Evolutionary conservation across 2,113 vertebrate genomes (phyloP), one percentile per base, ranked within the genome.

Genomic region (Strix uralensis): DNA sequence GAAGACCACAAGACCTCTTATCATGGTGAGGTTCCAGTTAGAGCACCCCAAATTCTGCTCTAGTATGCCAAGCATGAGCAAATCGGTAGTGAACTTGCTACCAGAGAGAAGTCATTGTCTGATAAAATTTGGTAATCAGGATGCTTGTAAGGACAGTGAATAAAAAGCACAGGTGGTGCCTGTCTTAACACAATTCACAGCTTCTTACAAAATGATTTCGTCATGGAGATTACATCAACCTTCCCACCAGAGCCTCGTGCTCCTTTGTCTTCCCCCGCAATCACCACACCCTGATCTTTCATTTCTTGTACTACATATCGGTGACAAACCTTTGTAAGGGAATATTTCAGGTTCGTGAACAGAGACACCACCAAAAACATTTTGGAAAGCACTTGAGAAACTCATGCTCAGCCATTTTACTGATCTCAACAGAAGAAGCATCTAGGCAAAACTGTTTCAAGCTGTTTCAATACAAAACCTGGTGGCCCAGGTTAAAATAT

Each of bases 101-200:
- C 25, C 49, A 77, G 26, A 79, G 23, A 0, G 11, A 79, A 30
- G 42, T 51, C 65, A 75, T 29, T 71, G 58, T 26, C 30, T 2
- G 32, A 26, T 40, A 36, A 67, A 58, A 69, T 51, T 7, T n/a
- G n/a, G 57, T 46, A 51, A 32, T 59, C 26, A 40, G 27, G 30
- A 73, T n/a, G 4, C 26, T 51, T 58, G 38, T 58, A 75, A 74
- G 44, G 42, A 52, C 17, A 79, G 72, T 15, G 32, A 80, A 57
- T 5, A 65, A 80, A 78, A 81, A 36, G 25, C 10, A 51, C 0
- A 0, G 15, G 21, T 26, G 16, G 47, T 36, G 34, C 20, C 55
- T 47, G 17, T 58, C 34, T 26, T 36, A 63, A 82, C 11, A 54
- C 46, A 77, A 44, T 70, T 96, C 58, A 73, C 2, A 0, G 58